A percentile compares a stretch with the other conserved stretches of the same genome.
These are phyloP conservation scores for Torymus auratus DNA, from an alignment of 2,888 invertebrate species.

Conservation along the genomic window DNA sequence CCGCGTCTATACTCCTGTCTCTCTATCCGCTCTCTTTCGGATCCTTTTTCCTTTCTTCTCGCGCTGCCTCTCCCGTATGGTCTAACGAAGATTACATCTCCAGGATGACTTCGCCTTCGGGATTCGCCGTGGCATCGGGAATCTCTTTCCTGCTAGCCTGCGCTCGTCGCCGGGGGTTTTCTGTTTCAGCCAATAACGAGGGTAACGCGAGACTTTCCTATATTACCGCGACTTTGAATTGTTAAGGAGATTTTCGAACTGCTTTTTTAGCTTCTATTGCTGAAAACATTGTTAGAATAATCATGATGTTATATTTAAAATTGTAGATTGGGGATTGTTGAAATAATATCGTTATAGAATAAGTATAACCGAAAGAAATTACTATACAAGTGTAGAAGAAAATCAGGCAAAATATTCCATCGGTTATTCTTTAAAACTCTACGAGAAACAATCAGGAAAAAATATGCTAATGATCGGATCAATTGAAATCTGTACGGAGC, in stretches of 20 bases:
- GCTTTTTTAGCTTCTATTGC: constrained; percentile 7
- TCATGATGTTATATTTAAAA: neutral
- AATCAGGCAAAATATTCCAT: no score
- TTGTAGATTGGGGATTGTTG: no score
- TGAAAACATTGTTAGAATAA: neutral
- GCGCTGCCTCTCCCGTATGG: constrained; percentile 39
- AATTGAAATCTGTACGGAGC: constrained; percentile 19
- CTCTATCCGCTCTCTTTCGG: constrained; percentile 60
- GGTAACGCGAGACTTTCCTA: constrained; percentile 33
- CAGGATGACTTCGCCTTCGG: constrained; percentile 42
- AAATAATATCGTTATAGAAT: no score
- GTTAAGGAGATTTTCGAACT: constrained; percentile 13
- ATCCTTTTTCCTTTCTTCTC: neutral
- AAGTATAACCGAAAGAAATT: no score
- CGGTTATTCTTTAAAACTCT: no score
- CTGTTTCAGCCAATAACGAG: constrained; percentile 48
- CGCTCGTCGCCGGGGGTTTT: constrained; percentile 31
- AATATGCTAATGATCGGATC: neutral
- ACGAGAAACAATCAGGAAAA: neutral
- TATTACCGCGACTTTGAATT: constrained; percentile 9
- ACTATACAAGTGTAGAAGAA: no score
- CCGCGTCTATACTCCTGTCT: constrained; percentile 14
- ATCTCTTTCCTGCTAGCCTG: constrained; percentile 9
- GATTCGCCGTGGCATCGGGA: constrained; percentile 16
- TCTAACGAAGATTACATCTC: constrained; percentile 55